phyloP scores from a whole-genome alignment of 2,113 vertebrate genomes.

The Oreamnos americanus region DNA sequence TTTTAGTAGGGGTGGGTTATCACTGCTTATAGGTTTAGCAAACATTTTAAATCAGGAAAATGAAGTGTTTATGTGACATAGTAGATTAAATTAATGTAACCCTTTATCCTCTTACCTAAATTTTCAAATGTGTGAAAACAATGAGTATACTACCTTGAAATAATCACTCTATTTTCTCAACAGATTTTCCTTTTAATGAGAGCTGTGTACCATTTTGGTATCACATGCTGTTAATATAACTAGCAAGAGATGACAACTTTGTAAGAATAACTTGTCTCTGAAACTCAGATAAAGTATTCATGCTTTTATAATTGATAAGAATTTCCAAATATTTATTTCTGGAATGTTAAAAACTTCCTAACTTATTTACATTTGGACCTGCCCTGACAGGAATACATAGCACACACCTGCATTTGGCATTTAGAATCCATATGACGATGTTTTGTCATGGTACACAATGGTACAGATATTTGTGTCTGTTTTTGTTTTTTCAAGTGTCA shows the following conservation, averaged over 20 bases:
- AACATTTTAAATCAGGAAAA: not conserved
- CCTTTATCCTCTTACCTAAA: not conserved
- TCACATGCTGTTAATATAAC: not conserved
- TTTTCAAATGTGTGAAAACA: not conserved
- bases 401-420: not conserved
- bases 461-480: not conserved
- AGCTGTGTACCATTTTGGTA: not conserved
- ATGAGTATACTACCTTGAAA: not conserved
- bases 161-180: not conserved
- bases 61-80: not conserved
- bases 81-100: not conserved
- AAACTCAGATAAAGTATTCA: not conserved
- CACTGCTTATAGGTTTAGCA: not conserved
- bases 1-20: not conserved
- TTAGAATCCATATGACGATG: not conserved
- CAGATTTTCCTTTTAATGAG: not conserved
- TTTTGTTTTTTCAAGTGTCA: not conserved
- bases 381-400: not conserved
- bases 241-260: not conserved
- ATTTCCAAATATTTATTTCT: not conserved
- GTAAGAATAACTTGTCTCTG: not conserved
- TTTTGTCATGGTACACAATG: not conserved
- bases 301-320: not conserved
- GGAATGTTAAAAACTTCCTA: not conserved
- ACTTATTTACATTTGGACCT: not conserved